Evolutionary conservation across 1,140 invertebrate genomes (phyloP).

Genomic region (Periplaneta americana): DNA sequence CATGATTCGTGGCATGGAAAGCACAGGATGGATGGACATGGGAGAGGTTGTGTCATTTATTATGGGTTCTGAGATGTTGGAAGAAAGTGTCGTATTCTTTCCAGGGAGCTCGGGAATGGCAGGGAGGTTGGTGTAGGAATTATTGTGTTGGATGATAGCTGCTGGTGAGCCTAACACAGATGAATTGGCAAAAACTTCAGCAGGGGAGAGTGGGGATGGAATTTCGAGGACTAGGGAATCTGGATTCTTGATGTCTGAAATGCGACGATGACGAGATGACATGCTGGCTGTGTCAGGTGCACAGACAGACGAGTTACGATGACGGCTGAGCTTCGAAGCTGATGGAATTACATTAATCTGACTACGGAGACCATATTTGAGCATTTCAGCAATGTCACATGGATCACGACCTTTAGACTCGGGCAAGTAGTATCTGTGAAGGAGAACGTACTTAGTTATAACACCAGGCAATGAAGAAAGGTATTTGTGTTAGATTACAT

Average conservation of each 20-base stretch:
- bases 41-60: neutral
- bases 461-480: too few relatives aligned
- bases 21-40: neutral
- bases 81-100: neutral
- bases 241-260: neutral
- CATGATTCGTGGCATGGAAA: neutral
- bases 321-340: neutral
- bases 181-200: neutral
- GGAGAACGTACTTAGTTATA: too few relatives aligned
- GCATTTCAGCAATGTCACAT: conserved; percentile 43
- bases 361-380: conserved; percentile 10
- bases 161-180: neutral
- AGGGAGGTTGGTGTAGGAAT: conserved; percentile 1
- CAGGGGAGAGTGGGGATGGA: neutral
- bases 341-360: neutral
- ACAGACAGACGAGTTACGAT: neutral
- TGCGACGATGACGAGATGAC: neutral
- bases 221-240: neutral
- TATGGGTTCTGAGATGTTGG: neutral
- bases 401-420: conserved; percentile 62
- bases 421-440: conserved; percentile 57
- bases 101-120: neutral
- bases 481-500: too few relatives aligned
- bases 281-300: neutral
- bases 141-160: neutral